Evolutionary conservation across 2,113 vertebrate species (phyloP), one percentile per base, ranked within the genome.

Genomic region (Naja naja): DNA sequence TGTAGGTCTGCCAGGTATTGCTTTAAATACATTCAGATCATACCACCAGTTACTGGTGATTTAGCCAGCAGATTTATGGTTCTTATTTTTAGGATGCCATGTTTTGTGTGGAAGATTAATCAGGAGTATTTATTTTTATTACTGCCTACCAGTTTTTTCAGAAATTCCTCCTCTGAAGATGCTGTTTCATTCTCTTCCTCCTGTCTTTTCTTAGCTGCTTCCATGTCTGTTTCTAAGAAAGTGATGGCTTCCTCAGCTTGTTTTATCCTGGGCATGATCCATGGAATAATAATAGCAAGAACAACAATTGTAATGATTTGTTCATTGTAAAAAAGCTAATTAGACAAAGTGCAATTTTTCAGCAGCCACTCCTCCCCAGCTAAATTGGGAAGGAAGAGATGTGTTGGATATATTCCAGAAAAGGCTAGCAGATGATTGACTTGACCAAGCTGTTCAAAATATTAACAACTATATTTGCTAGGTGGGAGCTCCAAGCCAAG

Each of bases 191-290:
- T 3, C 60, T 89, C 43, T 6, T 5, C 52, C 34, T n/a, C 1
- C 34, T 87, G 87, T n/a, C 53, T 95, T 93, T 54, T 64, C 90
- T 91, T 27, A 39, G 34, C 34, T 92, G 39, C 86, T 94, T 92
- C 94, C 93, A 90, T 90, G 85, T 93, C 54, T 92, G 85, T 87
- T 93, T 93, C 94, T 18, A 20, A 74, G 30, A 54, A 2, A 25
- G 85, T 90, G 89, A 89, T 94, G 94, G 23, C 3, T 0, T 53
- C 93, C 94, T 94, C 92, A 89, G 92, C 95, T 74, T 47, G 93
- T 91, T 94, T 69, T 94, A 89, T 90, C 91, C 91, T 88, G 34
- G 1, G 43, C 34, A 1, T 74, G 49, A 91, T 89, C 58, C 91
- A 85, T 47, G 69, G 92, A 91, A 89, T 64, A 85, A 53, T 45